Conservation (phyloP, 2,113 vertebrate genomes). For the Hypocryptadius cinnamomeus region DNA sequence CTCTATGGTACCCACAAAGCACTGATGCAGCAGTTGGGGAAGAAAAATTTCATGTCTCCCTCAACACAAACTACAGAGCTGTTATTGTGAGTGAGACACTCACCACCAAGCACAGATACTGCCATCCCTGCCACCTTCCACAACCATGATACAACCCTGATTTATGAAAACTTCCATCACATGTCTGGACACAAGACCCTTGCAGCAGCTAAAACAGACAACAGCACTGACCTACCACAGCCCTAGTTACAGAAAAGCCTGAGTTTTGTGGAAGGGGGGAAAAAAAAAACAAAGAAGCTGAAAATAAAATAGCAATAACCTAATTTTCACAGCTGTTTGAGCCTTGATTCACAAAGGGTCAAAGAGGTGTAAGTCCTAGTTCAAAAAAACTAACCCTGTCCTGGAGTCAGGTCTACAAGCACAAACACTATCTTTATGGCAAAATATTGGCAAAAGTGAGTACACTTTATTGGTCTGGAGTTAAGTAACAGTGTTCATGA, state of each 20-base stretch:
- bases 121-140: background rate
- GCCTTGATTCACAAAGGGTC: background rate
- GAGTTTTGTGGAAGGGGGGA: background rate
- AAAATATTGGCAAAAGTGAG: background rate
- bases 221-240: background rate
- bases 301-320: background rate
- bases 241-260: background rate
- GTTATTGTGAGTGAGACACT: background rate
- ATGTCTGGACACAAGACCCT: background rate
- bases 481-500: too few relatives aligned
- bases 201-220: background rate
- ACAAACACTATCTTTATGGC: background rate
- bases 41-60: background rate
- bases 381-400: background rate
- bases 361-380: background rate
- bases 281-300: background rate
- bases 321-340: background rate
- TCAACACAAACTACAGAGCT: background rate
- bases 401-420: background rate
- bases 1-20: background rate
- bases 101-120: background rate
- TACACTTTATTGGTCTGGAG: background rate
- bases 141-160: accelerated
- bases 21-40: accelerated
- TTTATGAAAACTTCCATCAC: background rate